These are phyloP conservation scores for Gandaritis pyraliata DNA, from an alignment of 2,888 invertebrate genomes.

Conservation along the genomic window DNA sequence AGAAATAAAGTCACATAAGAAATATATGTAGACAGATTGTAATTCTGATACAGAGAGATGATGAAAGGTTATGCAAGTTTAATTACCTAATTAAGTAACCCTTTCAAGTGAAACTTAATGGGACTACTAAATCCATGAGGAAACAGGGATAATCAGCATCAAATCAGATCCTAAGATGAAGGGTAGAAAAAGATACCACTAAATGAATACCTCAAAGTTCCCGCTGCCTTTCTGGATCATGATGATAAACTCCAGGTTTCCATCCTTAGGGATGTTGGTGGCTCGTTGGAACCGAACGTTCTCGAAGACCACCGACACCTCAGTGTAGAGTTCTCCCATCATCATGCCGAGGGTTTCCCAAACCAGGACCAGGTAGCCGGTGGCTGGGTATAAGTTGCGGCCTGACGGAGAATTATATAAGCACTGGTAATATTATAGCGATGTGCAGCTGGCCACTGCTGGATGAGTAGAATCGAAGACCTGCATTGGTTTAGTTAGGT, in stretches of 20 bases:
- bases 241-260: slow-evolving; percentile 85
- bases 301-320: slow-evolving; percentile 92
- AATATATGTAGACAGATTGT: no score
- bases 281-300: slow-evolving; percentile 93
- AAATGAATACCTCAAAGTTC: slow-evolving; percentile 83
- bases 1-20: not conserved
- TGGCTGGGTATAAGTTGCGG: slow-evolving; percentile 92
- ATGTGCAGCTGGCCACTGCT: no score
- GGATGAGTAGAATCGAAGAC: no score
- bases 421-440: no score
- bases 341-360: slow-evolving; percentile 92
- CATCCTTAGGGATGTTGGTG: slow-evolving; percentile 89
- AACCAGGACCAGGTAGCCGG: slow-evolving; percentile 90
- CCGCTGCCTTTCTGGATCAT: slow-evolving; percentile 89
- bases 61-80: no score
- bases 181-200: slow-evolving; percentile 17
- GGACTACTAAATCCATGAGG: no score
- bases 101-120: no score
- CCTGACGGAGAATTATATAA: slow-evolving; percentile 62
- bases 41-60: no score
- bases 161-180: no score
- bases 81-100: no score
- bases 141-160: no score
- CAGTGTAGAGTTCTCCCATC: slow-evolving; percentile 87
- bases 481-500: no score